These are phyloP conservation scores for Poicephalus meyeri DNA, from an alignment of 2,113 vertebrate genomes.

Conservation along the genomic window DNA sequence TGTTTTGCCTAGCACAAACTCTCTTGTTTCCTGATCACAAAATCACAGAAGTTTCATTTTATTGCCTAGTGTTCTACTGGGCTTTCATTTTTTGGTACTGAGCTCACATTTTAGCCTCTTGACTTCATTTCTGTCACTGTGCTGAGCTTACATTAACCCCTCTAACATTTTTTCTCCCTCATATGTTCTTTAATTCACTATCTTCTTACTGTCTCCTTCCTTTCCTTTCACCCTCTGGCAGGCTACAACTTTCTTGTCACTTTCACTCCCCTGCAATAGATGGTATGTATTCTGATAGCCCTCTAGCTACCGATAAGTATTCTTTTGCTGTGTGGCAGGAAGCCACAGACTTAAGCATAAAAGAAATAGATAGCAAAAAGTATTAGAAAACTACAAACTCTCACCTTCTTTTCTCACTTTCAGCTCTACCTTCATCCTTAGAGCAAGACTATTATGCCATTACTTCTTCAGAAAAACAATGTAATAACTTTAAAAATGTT, in stretches of 20 bases:
- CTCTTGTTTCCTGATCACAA: not conserved
- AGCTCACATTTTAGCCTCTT: not conserved
- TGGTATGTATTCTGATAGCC: not conserved
- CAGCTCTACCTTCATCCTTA: not conserved
- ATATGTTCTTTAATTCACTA: not conserved
- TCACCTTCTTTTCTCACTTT: not conserved
- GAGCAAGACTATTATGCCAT: not conserved
- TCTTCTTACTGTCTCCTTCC: not conserved
- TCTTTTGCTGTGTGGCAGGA: not conserved
- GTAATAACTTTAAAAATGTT: not conserved
- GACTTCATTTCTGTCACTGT: not conserved
- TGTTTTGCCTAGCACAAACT: not conserved
- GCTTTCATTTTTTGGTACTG: not conserved
- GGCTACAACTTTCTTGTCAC: not conserved
- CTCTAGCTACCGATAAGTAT: not conserved
- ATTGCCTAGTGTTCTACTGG: not conserved
- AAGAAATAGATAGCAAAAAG: conserved; percentile 29
- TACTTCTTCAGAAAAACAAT: not conserved
- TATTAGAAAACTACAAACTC: not conserved
- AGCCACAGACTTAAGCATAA: conserved; percentile 7
- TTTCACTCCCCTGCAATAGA: not conserved
- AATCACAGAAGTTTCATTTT: not conserved
- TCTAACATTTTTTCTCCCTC: not conserved
- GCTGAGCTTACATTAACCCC: not conserved
- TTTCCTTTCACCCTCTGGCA: not conserved